Evolutionary conservation across 2,113 vertebrate genomes (phyloP).

Genomic region (Dasypus novemcinctus): DNA sequence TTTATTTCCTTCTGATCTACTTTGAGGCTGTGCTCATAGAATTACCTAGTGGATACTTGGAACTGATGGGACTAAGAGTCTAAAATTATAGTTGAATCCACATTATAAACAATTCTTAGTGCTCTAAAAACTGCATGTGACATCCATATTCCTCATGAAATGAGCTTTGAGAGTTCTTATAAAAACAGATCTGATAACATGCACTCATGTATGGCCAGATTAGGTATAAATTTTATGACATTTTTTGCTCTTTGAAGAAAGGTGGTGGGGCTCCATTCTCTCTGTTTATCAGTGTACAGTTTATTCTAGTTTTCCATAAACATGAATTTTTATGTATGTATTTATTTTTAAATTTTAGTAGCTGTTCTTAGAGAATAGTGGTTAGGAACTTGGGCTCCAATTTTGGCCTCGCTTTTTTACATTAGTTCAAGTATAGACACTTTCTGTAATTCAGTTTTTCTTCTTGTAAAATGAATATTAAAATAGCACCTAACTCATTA

Average conservation of each 20-base stretch:
- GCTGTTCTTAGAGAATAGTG: not conserved
- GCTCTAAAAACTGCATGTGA: constrained; percentile 20
- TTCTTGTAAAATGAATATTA: not conserved
- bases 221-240: not conserved
- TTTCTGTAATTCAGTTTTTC: not conserved
- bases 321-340: not conserved
- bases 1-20: constrained; percentile 29
- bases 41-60: constrained; percentile 2
- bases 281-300: not conserved
- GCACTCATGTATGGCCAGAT: not conserved
- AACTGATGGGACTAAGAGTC: not conserved
- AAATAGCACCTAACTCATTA: not conserved
- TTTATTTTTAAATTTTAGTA: not conserved
- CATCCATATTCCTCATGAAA: constrained; percentile 37
- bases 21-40: constrained; percentile 12
- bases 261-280: not conserved
- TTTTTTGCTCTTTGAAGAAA: constrained; percentile 18
- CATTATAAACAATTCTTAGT: constrained; percentile 10
- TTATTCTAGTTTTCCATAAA: not conserved
- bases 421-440: not conserved
- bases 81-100: not conserved
- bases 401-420: not conserved
- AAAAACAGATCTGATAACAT: constrained; percentile 46
- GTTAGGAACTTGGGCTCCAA: not conserved
- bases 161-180: constrained; percentile 1